A percentile compares a stretch with the other conserved stretches of the same genome.
Conservation (phyloP, 1,140 invertebrate genomes). For the Leptinotarsa defecta region DNA sequence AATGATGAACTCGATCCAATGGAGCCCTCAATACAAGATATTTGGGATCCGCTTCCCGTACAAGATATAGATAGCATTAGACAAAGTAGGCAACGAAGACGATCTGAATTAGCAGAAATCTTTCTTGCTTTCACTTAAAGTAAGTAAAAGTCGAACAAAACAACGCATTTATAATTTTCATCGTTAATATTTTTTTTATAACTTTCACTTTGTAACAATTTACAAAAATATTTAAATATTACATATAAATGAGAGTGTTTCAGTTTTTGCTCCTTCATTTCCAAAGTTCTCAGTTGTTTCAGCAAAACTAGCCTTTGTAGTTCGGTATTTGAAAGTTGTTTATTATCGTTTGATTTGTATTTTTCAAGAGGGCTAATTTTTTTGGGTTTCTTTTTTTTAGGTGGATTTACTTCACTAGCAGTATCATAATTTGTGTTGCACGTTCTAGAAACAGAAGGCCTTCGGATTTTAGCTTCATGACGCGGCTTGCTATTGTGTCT, state of each 20-base stretch:
- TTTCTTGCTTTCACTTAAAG: neutral
- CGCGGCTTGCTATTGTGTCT: too few relatives aligned
- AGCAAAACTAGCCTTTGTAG: neutral
- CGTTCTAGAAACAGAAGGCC: too few relatives aligned
- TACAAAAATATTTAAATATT: too few relatives aligned
- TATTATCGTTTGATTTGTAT: neutral
- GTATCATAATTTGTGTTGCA: neutral
- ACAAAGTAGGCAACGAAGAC: neutral
- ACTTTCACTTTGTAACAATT: too few relatives aligned
- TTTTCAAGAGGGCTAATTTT: neutral
- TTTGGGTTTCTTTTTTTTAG: neutral
- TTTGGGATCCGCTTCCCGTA: too few relatives aligned
- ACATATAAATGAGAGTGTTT: neutral
- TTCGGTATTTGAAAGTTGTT: neutral
- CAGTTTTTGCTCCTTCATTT: neutral
- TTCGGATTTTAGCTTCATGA: too few relatives aligned
- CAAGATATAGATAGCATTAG: too few relatives aligned
- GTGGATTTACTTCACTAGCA: neutral
- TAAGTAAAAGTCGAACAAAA: neutral
- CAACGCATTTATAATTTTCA: too few relatives aligned
- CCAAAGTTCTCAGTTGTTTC: neutral
- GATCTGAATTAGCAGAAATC: neutral
- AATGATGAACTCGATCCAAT: too few relatives aligned
- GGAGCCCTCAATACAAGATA: too few relatives aligned
- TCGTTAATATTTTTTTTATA: too few relatives aligned